Base-by-base conservation (phyloP, 2,888 invertebrate genomes). In the Chorisops tibialis region DNA sequence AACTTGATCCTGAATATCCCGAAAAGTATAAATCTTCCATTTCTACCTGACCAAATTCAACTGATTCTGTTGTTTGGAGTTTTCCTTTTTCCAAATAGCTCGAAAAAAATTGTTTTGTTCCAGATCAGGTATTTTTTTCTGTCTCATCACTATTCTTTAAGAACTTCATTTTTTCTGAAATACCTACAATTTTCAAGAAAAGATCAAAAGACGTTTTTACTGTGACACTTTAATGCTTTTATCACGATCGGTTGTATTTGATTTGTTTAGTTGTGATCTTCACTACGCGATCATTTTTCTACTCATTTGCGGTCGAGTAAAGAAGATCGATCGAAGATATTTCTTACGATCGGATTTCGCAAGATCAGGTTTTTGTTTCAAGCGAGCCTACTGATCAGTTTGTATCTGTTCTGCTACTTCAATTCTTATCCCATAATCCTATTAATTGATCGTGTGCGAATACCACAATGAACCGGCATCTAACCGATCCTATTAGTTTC, bases 361-460 rank as follows among this genome's bases (percentile, higher is more conserved):
- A 4, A n/a, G 43, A 56, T 56, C 45, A 22, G 16, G 56, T 56
- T 56, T 43, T 22, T 16, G n/a, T 16, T 21, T 3, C 16, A 16
- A 19, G 14, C 11, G 21, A 6, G 18, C 30, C 45, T 30, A 24
- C 9, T 21, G 22, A 41, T 54, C 30, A 16, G 21, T 50, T 37
- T 30, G 43, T 45, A 7, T 56, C 56, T 30, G 30, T 11, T 21
- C 12, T n/a, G 3, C 14, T 35, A 35, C 24, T 30, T 21, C 18
- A 45, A 16, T 5, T 24, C 39, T 14, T 54, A 41, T n/a, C 52
- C 22, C 21, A 51, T 48, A 54, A 64, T 64, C 64, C 62, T 64
- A 64, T 64, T 64, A 64, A 64, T 64, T 64, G 64, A 64, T 64
- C 64, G 62, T 64, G 64, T 64, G 64, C 59, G 61, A 64, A 64